A percentile compares a stretch with the other conserved stretches of the same genome.
Conservation (phyloP, 1,140 invertebrate genomes). For the Drosophila kepulauana region DNA sequence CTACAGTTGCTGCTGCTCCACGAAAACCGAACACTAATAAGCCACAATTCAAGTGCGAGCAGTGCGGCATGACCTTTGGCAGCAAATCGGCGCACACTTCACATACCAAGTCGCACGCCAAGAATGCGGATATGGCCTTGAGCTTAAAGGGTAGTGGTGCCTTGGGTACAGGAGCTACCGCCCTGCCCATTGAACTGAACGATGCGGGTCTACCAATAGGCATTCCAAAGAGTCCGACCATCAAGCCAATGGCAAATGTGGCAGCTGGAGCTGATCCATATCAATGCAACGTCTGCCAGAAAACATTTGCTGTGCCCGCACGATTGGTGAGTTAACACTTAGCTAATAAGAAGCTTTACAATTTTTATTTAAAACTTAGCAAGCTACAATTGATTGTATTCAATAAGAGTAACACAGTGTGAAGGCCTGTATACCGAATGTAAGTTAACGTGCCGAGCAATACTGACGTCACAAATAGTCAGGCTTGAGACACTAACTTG, state of each 20-base stretch:
- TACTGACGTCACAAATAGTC: too few species aligned
- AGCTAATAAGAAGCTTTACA: too few species aligned
- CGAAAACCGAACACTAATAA: constrained; percentile 68
- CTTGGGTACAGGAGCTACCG: background rate
- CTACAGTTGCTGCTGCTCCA: constrained; percentile 13
- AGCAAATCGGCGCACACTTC: constrained; percentile 87
- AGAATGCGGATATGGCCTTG: constrained; percentile 60
- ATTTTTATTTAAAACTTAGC: too few species aligned
- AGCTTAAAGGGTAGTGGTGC: constrained; percentile 7
- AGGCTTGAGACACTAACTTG: too few species aligned
- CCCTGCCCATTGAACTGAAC: constrained; percentile 60
- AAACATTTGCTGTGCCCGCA: constrained; percentile 96
- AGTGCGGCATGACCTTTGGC: constrained; percentile 87
- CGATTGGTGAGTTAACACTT: constrained; percentile 88
- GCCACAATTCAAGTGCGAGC: constrained; percentile 86
- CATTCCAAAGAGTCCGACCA: constrained; percentile 78
- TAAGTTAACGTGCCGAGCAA: too few species aligned
- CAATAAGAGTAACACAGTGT: too few species aligned
- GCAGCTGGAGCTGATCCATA: constrained; percentile 89
- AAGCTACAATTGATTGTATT: too few species aligned
- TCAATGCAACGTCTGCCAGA: constrained; percentile 95
- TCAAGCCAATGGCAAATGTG: constrained; percentile 80
- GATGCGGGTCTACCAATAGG: constrained; percentile 71
- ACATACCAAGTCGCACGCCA: constrained; percentile 87
- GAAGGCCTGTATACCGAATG: too few species aligned